Evolutionary conservation across 2,888 invertebrate species (phyloP).

Genomic region (Perizoma flavofasciatum): DNA sequence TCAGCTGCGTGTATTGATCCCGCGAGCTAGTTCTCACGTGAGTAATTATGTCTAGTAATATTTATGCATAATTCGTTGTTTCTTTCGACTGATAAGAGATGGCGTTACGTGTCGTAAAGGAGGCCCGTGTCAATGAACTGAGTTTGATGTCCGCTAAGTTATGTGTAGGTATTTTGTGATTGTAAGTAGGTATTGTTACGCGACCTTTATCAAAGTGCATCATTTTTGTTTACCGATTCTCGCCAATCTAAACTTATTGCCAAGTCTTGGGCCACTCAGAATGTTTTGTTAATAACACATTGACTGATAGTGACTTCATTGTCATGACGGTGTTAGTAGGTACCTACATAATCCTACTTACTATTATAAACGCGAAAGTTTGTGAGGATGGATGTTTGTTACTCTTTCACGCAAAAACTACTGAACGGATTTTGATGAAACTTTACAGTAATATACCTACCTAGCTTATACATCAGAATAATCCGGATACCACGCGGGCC

Average conservation of each 20-base stretch:
- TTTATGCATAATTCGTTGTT: constrained; percentile 47
- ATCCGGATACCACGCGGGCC: no score
- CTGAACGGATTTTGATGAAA: no score
- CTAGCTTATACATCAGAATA: no score
- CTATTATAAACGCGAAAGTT: no score
- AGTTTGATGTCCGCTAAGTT: constrained; percentile 44
- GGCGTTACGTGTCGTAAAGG: constrained; percentile 64
- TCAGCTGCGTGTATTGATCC: constrained; percentile 50
- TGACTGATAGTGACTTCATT: constrained; percentile 5
- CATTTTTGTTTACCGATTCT: constrained; percentile 48
- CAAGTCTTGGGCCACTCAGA: constrained; percentile 36
- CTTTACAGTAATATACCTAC: no score
- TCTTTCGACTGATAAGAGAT: constrained; percentile 59
- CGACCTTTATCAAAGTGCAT: constrained; percentile 53
- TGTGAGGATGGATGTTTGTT: no score
- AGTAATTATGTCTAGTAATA: constrained; percentile 55
- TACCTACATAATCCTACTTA: no score
- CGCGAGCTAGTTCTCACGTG: constrained; percentile 61
- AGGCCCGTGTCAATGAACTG: constrained; percentile 70
- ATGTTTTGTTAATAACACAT: constrained; percentile 21
- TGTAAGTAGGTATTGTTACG: not conserved
- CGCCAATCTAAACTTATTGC: constrained; percentile 18
- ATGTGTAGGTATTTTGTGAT: constrained; percentile 18
- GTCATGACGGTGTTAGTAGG: no score
- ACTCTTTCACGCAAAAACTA: no score